Base-by-base conservation (phyloP, 2,797 vertebrate species). In the Gambusia yucatana region DNA sequence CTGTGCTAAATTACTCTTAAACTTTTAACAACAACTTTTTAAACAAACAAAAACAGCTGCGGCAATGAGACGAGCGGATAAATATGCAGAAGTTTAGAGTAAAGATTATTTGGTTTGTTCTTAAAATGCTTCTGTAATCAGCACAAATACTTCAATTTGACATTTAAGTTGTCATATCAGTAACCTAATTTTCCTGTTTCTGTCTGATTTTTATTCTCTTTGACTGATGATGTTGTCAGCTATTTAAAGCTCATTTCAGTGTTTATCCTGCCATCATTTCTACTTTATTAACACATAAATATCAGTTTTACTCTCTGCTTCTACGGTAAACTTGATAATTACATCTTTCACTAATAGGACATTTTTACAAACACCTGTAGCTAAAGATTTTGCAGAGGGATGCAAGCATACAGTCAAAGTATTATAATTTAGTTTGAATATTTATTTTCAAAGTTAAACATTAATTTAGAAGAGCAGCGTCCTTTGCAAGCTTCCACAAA, bases 121-220 rank as follows among this genome's bases (percentile, higher is more conserved):
- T 41, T 67, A 43, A 67, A 67, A 25, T 67, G 39, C 43, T 69
- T 69, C 39, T 28, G 65, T 69, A 43, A 44, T 69, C 65, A 44
- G 41, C 39, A 14, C 22, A 69, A 44, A 69, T n/a, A n/a, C 4
- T 69, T 69, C 22, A 13, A 25, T 43, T 69, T 43, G 65, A 69
- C 65, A 69, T 69, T 69, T 69, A 69, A 44, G 25, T 69, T 25
- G 20, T 41, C 16, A 39, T 25, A 22, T 67, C 13, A 17, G 36
- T 43, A 43, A 14, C 22, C 39, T 43, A n/a, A 43, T 43, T 69
- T 69, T 13, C 11, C 11, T n/a, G 7, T 44, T 44, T 50, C 48
- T 44, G 9, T 67, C 6, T n/a, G 20, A 43, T 69, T 69, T 69
- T 69, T 43, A 43, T 69, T 69, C 39, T 9, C 17, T 65, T 36